Conservation (phyloP, 2,797 vertebrate genomes). For the Oreonectes daqikongensis region DNA sequence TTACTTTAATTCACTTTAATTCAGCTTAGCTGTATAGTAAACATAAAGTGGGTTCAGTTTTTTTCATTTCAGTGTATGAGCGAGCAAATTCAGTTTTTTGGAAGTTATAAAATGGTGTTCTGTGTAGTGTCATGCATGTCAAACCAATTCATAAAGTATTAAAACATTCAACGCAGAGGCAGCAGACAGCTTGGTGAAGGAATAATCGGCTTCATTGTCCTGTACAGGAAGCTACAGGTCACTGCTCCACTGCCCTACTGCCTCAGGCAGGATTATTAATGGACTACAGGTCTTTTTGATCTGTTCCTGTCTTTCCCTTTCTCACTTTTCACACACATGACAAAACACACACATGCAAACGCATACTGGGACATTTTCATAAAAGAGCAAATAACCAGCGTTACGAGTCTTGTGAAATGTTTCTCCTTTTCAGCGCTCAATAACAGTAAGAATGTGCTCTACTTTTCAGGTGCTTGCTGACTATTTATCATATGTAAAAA, state of each 20-base stretch:
- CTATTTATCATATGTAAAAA: not conserved
- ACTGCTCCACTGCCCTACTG: conserved; percentile 12
- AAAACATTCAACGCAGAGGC: not conserved
- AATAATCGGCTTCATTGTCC: conserved; percentile 14
- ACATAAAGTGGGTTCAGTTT: not conserved
- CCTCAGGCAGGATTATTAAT: conserved; percentile 19
- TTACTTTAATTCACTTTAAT: too few species aligned
- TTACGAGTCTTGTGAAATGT: conserved; percentile 70
- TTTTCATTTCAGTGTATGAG: not conserved
- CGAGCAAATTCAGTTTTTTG: too few species aligned
- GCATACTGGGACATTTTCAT: conserved; percentile 55
- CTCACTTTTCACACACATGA: not conserved
- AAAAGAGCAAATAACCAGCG: conserved; percentile 69
- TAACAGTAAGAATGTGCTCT: conserved; percentile 59
- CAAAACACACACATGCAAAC: not conserved
- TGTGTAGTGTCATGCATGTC: conserved; percentile 1
- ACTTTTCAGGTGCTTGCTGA: conserved; percentile 38
- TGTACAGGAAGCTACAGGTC: conserved; percentile 38
- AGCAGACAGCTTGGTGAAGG: not conserved
- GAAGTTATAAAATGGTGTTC: not conserved
- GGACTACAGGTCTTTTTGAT: conserved; percentile 19
- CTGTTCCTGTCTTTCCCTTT: not conserved
- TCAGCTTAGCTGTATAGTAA: too few species aligned
- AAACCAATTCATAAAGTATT: not conserved
- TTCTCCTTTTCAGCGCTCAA: conserved; percentile 72